phyloP scores from a whole-genome alignment of 2,888 invertebrate genomes.

The Malthinus seriepunctatus region DNA sequence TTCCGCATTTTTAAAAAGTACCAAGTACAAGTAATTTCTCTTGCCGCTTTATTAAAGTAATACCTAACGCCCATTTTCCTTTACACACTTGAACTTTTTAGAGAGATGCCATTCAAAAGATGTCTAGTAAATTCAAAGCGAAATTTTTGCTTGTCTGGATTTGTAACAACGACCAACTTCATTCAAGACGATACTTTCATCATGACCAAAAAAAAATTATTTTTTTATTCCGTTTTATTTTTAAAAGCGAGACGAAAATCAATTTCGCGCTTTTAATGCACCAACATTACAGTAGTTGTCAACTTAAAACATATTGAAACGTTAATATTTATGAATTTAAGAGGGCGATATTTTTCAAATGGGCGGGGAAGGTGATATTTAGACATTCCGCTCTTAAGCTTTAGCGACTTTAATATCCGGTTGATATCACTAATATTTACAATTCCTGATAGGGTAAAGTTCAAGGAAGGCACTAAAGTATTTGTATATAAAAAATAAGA shows the following conservation, averaged over 20 bases:
- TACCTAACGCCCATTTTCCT: constrained; percentile 19
- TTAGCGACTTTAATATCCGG: no score
- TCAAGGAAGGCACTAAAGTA: no score
- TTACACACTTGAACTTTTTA: constrained; percentile 20
- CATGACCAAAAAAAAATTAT: neutral
- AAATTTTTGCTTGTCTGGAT: constrained; percentile 7
- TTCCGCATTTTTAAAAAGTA: constrained; percentile 16
- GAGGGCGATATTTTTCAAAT: no score
- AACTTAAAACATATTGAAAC: neutral
- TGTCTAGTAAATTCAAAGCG: constrained; percentile 15
- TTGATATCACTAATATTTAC: no score
- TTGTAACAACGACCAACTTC: constrained; percentile 5
- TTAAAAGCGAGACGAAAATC: constrained; percentile 6
- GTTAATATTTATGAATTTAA: neutral
- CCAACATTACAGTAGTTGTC: neutral
- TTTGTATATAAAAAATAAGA: no score
- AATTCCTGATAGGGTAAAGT: no score
- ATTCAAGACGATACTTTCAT: constrained; percentile 9
- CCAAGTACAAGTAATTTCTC: constrained; percentile 21
- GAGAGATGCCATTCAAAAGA: constrained; percentile 23
- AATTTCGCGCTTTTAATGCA: constrained; percentile 1
- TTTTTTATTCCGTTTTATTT: constrained; percentile 6
- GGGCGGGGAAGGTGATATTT: no score
- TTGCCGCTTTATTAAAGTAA: constrained; percentile 22
- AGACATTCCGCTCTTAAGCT: no score